A percentile compares a stretch with the other conserved stretches of the same genome.
Conservation (phyloP, 2,888 invertebrate genomes). For the Caradrina clavipalpis region DNA sequence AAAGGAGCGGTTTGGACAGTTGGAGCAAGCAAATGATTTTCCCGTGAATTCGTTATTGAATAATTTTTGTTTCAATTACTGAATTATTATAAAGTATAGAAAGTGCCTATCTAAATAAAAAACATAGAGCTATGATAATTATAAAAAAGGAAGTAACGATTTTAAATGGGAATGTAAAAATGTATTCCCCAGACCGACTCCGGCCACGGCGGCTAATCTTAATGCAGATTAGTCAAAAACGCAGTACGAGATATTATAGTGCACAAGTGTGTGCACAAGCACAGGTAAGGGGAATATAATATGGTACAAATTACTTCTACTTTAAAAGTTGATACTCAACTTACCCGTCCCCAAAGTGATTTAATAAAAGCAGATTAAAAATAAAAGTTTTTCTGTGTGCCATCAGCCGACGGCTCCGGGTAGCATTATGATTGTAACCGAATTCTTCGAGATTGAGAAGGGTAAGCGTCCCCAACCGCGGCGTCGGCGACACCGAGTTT, state of each 20-base stretch:
- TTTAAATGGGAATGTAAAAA: neutral
- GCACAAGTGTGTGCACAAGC: too few species aligned
- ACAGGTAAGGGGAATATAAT: too few species aligned
- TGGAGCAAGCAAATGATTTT: constrained; percentile 6
- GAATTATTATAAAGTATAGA: too few species aligned
- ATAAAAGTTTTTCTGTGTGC: constrained; percentile 65
- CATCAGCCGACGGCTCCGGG: constrained; percentile 47
- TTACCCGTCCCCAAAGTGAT: constrained; percentile 50
- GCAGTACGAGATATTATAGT: too few species aligned
- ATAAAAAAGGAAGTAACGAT: too few species aligned
- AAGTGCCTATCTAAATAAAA: too few species aligned
- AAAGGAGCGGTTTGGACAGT: constrained; percentile 43
- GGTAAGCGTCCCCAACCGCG: constrained; percentile 78
- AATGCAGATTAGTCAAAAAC: too few species aligned
- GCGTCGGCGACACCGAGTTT: constrained; percentile 77
- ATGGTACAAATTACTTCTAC: constrained; percentile 16
- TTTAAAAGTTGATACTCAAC: constrained; percentile 6
- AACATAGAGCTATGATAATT: too few species aligned
- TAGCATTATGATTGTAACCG: constrained; percentile 78
- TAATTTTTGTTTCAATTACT: too few species aligned
- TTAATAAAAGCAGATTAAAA: constrained; percentile 71
- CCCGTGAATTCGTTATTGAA: neutral
- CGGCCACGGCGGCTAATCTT: too few species aligned
- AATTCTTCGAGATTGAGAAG: constrained; percentile 81
- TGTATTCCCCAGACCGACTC: too few species aligned